Evolutionary conservation across 1,140 invertebrate species (phyloP), one percentile per base, ranked within the genome.

Genomic region (Drosophila arawakana): DNA sequence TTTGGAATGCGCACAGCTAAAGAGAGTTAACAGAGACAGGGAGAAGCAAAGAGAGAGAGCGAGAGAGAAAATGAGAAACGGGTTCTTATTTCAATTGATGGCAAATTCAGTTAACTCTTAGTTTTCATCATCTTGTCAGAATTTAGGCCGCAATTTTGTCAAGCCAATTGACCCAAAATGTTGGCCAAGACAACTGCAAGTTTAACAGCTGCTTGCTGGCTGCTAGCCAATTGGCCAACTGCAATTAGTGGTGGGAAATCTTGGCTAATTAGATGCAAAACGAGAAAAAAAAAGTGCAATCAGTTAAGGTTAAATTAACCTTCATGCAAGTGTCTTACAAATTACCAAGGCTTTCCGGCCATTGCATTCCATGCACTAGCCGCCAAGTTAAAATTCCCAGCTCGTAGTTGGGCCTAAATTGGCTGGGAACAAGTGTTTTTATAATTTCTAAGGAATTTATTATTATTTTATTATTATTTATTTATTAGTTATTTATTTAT

Each of bases 81-180:
- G 59, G 84, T 88, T 86, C 88, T 57, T 35, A 6, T 15, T 54
- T 49, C 8, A 47, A 13, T 68, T 73, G 72, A 52, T 68, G 72
- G 76, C 79, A 67, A 73, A 71, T 76, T 81, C 65, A 61, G 57
- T 81, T 81, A 70, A 73, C 72, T 79, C 69, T 80, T 83, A 10
- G 44, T 63, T 54, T 54, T 43, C 54, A 60, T 61, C 46, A 11
- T 30, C 46, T 52, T 34, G 58, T 39, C 69, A 83, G 84, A 89
- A 88, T 88, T 88, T 83, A 78, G 83, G 83, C 83, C 83, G 80
- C 43, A 69, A 77, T 82, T 80, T 80, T 82, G 79, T 76, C 78
- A 76, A 66, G 52, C 62, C 46, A 70, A 61, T 54, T 88, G 84
- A 83, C 83, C 83, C 66, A 86, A 86, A 83, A 81, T 37, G 65